These are phyloP conservation scores for Hemistola chrysoprasaria DNA, from an alignment of 2,888 invertebrate genomes.

Conservation along the genomic window DNA sequence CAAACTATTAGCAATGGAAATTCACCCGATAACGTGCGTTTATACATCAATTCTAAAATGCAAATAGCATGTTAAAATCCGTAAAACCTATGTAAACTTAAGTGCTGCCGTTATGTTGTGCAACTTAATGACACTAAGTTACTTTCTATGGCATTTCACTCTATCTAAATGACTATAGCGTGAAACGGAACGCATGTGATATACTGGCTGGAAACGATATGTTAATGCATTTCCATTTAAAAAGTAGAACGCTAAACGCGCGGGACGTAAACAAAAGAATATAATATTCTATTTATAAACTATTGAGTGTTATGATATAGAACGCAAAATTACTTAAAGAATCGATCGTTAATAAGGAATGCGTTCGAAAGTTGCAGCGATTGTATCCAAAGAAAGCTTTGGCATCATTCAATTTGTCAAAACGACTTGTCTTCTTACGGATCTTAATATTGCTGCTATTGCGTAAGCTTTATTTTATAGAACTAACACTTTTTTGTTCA, in stretches of 20 bases:
- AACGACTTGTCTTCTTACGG: constrained; percentile 21
- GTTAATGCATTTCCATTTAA: constrained; percentile 38
- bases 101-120: constrained; percentile 44
- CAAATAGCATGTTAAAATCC: constrained; percentile 37
- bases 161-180: constrained; percentile 55
- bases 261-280: constrained; percentile 22
- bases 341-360: constrained; percentile 16
- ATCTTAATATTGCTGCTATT: constrained; percentile 18
- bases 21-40: constrained; percentile 17
- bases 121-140: constrained; percentile 48
- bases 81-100: constrained; percentile 41
- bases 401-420: constrained; percentile 29
- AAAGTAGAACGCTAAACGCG: constrained; percentile 39
- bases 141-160: constrained; percentile 58
- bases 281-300: constrained; percentile 22
- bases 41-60: constrained; percentile 30
- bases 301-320: constrained; percentile 7
- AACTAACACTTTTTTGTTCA: constrained; percentile 17
- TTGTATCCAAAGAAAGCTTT: constrained; percentile 29
- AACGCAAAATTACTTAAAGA: constrained; percentile 17
- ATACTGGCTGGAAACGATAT: constrained; percentile 41
- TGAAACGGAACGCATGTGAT: constrained; percentile 39
- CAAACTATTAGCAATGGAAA: constrained; percentile 25
- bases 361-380: constrained; percentile 30
- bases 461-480: constrained; percentile 17